Percentiles rank a stretch among this genome's conserved stretches.
Evolutionary conservation across 2,797 vertebrate species (phyloP).

Genomic region (Pangasius macronema): DNA sequence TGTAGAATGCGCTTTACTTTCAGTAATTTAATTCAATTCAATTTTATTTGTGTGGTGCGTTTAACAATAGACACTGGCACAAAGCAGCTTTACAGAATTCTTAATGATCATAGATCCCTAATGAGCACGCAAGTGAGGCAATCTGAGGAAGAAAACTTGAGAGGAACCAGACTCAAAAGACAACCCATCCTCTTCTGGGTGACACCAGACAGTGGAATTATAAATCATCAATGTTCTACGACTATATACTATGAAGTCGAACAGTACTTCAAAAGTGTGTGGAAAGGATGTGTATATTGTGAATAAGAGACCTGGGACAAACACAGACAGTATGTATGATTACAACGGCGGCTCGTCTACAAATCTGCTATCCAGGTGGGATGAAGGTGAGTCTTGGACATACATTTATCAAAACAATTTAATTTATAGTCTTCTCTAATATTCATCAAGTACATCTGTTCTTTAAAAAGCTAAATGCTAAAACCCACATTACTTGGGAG

Average conservation of each 20-base stretch:
- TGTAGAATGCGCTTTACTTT: neutral
- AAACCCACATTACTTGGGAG: neutral
- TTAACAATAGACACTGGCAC: neutral
- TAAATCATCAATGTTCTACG: neutral
- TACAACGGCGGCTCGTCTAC: neutral
- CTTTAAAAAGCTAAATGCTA: neutral
- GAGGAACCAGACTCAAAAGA: neutral
- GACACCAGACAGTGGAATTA: neutral
- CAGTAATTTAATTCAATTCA: neutral
- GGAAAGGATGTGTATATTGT: neutral
- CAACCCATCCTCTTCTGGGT: neutral
- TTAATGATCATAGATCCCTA: neutral
- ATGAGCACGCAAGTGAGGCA: neutral
- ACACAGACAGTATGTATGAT: neutral
- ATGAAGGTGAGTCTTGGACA: neutral
- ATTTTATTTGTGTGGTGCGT: neutral
- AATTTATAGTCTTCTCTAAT: neutral
- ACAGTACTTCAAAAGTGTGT: neutral
- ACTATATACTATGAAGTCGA: neutral
- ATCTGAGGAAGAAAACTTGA: neutral
- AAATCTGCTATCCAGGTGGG: neutral
- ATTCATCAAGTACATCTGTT: neutral
- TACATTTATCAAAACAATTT: neutral
- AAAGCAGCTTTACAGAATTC: neutral
- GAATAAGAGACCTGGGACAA: neutral